Evolutionary conservation across 2,113 vertebrate genomes (phyloP), one percentile per base, ranked within the genome.

Genomic region (Leptobrachium leishanense): DNA sequence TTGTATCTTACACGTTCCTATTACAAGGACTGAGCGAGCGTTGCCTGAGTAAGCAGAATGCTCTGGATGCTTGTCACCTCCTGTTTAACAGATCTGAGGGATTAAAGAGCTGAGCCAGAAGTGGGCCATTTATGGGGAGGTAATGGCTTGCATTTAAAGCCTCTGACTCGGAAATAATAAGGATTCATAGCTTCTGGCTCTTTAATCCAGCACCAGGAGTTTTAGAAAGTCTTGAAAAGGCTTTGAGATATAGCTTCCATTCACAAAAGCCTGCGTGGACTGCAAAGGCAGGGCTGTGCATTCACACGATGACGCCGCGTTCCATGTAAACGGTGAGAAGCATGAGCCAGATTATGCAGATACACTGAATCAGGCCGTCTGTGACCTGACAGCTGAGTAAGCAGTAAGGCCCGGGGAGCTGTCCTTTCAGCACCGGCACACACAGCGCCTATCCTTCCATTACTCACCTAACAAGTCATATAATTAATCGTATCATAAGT

Each of bases 351-450:
- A 69, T 69, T 69, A 69, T 69, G 43, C 68, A 69, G 44, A 46
- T 20, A 20, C 20, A 69, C 44, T 46, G 43, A 15, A 20, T 7
- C 1, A 43, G n/a, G 43, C 20, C n/a, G 64, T 46, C 7, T 39
- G n/a, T 31, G 62, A 39, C 10, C 59, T 1, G 63, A 10, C 73
- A 65, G 20, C 11, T 39, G 57, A 65, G 13, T 69, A 69, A n/a
- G 43, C 68, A 69, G 40, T 0, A 15, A 43, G 0, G 5, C 2
- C 65, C 50, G 6, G 7, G 84, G 85, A 89, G 86, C 91, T 91
- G 88, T 91, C 85, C 86, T 20, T 90, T 92, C 88, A 92, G 89
- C 90, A 89, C 88, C 79, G 0, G 6, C 20, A 8, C 44, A 31
- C 6, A 6, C n/a, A 50, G 68, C n/a, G 39, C 8, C 46, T 5